Evolutionary conservation across 2,113 vertebrate genomes (phyloP).

Genomic region (Uropsilus gracilis): DNA sequence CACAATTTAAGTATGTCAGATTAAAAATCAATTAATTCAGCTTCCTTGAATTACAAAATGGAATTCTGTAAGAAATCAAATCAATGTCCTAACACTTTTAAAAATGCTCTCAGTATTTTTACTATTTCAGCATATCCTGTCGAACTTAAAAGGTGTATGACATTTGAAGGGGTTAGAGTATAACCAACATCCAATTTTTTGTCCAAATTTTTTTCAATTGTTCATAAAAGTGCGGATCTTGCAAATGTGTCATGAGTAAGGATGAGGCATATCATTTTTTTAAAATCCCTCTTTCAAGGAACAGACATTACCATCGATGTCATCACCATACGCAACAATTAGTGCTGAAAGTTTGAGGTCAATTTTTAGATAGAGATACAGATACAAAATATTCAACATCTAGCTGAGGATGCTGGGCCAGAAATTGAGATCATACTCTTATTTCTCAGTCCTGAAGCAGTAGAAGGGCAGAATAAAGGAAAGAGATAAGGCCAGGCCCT

Average conservation of each 20-base stretch:
- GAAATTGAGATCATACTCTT: not conserved
- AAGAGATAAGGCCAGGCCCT: not conserved
- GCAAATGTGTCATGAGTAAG: not conserved
- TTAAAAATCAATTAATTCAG: conserved; percentile 54
- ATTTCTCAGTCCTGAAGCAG: not conserved
- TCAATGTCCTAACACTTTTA: conserved; percentile 23
- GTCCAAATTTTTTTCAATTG: not conserved
- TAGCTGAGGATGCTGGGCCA: not conserved
- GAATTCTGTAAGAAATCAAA: conserved; percentile 28
- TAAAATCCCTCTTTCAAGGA: not conserved
- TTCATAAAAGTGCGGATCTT: not conserved
- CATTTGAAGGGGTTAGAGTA: not conserved
- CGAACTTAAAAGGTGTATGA: conserved; percentile 35
- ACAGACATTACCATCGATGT: not conserved
- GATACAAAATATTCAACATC: not conserved
- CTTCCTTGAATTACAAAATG: conserved; percentile 42
- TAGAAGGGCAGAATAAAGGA: not conserved
- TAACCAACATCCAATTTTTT: not conserved
- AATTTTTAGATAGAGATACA: not conserved
- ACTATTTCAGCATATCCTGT: not conserved
- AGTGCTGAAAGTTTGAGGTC: not conserved
- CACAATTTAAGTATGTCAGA: not conserved
- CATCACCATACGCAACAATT: not conserved
- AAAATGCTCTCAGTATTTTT: not conserved
- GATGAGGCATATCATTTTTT: not conserved